Percentiles rank a stretch among this genome's conserved stretches.
These are phyloP conservation scores for Lymantria monacha DNA, from an alignment of 2,888 invertebrate genomes.

Conservation along the genomic window DNA sequence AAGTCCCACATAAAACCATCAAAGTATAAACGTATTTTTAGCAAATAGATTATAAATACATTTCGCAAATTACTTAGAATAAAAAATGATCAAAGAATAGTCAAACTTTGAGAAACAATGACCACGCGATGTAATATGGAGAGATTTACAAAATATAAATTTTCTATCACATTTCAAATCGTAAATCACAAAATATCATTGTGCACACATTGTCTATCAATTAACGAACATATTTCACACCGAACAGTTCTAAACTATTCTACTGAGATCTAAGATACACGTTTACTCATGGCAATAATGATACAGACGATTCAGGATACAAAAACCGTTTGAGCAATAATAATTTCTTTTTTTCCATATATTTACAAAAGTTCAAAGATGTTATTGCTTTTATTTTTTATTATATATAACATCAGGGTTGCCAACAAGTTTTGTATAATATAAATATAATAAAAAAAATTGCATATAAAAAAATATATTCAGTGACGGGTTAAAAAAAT, in stretches of 20 bases:
- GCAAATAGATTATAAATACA: too few species aligned
- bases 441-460: too few species aligned
- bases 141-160: constrained; percentile 23
- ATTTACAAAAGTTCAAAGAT: constrained; percentile 1
- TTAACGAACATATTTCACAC: constrained; percentile 25
- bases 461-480: too few species aligned
- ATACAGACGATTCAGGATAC: constrained; percentile 6
- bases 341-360: background rate
- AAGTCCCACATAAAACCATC: too few species aligned
- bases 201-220: constrained; percentile 27
- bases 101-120: constrained; percentile 14
- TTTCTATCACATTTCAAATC: constrained; percentile 50
- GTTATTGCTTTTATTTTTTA: constrained; percentile 3
- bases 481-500: too few species aligned
- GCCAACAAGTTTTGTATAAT: too few species aligned
- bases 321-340: constrained; percentile 7
- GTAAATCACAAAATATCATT: constrained; percentile 23
- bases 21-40: too few species aligned
- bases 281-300: constrained; percentile 59
- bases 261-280: constrained; percentile 73
- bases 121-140: constrained; percentile 7
- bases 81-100: background rate
- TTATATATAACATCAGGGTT: background rate
- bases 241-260: constrained; percentile 54
- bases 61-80: too few species aligned